Conservation (phyloP, 2,113 vertebrate species). For the Marmota flaviventris region DNA sequence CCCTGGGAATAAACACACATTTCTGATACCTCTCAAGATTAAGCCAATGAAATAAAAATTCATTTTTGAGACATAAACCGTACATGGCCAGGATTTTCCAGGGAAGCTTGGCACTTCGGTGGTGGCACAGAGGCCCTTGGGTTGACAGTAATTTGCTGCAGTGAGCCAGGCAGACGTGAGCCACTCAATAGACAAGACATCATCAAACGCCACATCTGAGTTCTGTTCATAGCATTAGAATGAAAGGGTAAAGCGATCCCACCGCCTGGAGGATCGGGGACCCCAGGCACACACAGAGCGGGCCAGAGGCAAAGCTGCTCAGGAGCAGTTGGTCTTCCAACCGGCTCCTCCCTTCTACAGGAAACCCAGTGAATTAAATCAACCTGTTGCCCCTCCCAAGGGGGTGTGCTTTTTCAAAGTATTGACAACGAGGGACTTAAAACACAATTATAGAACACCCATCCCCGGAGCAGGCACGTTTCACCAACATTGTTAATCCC, state of each 20-base stretch:
- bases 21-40: conserved; percentile 72
- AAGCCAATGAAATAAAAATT: conserved; percentile 80
- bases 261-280: conserved; percentile 53
- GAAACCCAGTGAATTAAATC: not conserved
- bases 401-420: not conserved
- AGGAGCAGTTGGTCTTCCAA: not conserved
- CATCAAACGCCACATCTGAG: conserved; percentile 75
- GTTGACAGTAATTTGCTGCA: conserved; percentile 65
- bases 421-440: conserved; percentile 33
- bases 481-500: not conserved
- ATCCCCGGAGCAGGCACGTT: not conserved
- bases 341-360: not conserved
- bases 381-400: not conserved
- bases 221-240: conserved; percentile 74
- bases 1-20: conserved; percentile 61
- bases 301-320: conserved; percentile 54
- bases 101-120: conserved; percentile 38
- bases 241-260: conserved; percentile 75
- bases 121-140: not conserved
- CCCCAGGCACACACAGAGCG: conserved; percentile 55
- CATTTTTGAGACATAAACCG: conserved; percentile 78
- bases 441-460: conserved; percentile 6
- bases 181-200: conserved; percentile 61
- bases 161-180: conserved; percentile 62
- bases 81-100: conserved; percentile 70